A percentile compares a stretch with the other conserved stretches of the same genome.
Conservation (phyloP, 2,888 invertebrate genomes). For the Metacarcinus magister region DNA sequence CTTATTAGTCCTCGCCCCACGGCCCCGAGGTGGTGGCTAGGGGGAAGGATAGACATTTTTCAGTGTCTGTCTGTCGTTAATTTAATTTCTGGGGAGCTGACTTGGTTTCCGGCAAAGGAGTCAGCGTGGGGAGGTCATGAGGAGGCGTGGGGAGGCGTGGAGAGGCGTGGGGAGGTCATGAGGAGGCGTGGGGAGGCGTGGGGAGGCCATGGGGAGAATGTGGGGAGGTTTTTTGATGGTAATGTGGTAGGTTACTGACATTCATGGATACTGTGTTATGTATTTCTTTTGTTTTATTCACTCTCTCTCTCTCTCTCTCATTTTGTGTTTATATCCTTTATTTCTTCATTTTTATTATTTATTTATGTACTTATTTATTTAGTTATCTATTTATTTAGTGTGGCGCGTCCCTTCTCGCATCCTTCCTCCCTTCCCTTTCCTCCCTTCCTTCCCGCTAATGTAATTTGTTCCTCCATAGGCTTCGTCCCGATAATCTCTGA, state of each 20-base stretch:
- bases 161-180: background rate
- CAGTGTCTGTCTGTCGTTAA: slow-evolving; percentile 36
- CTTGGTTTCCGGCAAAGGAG: slow-evolving; percentile 15
- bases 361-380: background rate
- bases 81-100: slow-evolving; percentile 29
- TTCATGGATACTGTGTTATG: background rate
- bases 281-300: background rate
- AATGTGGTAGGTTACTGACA: background rate
- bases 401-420: background rate
- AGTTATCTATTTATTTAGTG: background rate
- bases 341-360: background rate
- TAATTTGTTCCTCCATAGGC: background rate
- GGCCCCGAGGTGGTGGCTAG: background rate
- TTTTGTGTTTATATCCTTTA: background rate
- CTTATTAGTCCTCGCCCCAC: background rate
- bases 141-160: background rate
- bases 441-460: background rate
- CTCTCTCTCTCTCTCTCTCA: background rate
- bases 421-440: background rate
- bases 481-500: slow-evolving; percentile 16
- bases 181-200: background rate
- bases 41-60: background rate
- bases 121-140: background rate
- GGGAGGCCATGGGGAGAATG: background rate
- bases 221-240: background rate